These are phyloP conservation scores for Chalcosyrphus nemorum DNA, from an alignment of 2,888 invertebrate genomes.

Conservation along the genomic window DNA sequence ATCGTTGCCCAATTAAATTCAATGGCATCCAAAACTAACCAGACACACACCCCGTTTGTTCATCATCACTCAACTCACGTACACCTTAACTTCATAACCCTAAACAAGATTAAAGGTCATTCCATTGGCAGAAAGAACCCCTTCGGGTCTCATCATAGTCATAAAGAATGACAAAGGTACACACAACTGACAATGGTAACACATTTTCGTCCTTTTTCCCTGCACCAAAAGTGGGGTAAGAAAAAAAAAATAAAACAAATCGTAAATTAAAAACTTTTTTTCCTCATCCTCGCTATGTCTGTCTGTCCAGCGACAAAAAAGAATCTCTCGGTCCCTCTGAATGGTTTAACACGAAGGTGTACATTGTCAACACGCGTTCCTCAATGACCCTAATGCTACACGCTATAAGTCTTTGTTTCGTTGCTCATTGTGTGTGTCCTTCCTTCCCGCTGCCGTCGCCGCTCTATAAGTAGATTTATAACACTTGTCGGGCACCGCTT, in stretches of 20 bases:
- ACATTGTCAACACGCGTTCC: slow-evolving; percentile 54
- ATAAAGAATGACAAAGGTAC: slow-evolving; percentile 26
- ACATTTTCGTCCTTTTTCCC: slow-evolving; percentile 20
- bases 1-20: background rate
- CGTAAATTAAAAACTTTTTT: slow-evolving; percentile 42
- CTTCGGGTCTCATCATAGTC: slow-evolving; percentile 8
- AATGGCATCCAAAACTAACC: background rate
- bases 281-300: background rate
- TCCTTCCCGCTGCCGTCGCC: background rate
- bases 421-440: background rate
- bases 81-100: slow-evolving; percentile 20
- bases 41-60: background rate
- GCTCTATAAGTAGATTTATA: slow-evolving; percentile 44
- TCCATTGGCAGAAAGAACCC: background rate
- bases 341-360: slow-evolving; percentile 35
- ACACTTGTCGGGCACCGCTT: slow-evolving; percentile 33
- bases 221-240: no score
- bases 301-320: slow-evolving; percentile 16
- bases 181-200: background rate
- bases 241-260: slow-evolving; percentile 8
- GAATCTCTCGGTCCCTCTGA: background rate
- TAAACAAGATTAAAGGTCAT: slow-evolving; percentile 45
- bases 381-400: slow-evolving; percentile 61
- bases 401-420: slow-evolving; percentile 39
- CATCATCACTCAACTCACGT: background rate